These are phyloP conservation scores for Macropis europaea DNA, from an alignment of 2,888 invertebrate species.

Conservation along the genomic window DNA sequence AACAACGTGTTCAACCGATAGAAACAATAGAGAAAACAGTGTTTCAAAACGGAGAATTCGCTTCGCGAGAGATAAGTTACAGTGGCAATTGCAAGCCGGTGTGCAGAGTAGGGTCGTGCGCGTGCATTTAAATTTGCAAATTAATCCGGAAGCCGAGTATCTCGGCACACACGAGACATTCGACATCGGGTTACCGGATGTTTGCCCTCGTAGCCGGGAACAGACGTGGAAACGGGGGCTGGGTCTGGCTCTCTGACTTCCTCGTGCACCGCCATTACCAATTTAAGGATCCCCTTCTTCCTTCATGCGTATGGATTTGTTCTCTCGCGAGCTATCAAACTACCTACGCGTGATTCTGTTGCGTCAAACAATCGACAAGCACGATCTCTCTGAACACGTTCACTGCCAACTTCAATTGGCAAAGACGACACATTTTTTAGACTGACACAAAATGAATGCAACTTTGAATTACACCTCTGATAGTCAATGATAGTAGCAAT, in stretches of 20 bases:
- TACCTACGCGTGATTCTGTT: too few relatives aligned
- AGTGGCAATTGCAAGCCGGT: constrained; percentile 29
- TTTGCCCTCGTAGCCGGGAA: constrained; percentile 45
- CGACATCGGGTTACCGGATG: constrained; percentile 54
- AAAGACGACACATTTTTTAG: too few relatives aligned
- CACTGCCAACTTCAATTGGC: too few relatives aligned
- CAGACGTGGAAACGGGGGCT: constrained; percentile 38
- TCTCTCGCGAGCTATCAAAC: constrained; percentile 41
- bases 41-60: too few relatives aligned
- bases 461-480: too few relatives aligned
- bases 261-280: constrained; percentile 50
- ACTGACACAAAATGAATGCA: too few relatives aligned
- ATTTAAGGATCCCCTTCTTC: constrained; percentile 50
- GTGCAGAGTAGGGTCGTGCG: constrained; percentile 24
- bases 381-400: too few relatives aligned
- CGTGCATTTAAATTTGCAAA: constrained; percentile 59
- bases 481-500: too few relatives aligned
- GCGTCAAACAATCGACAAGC: too few relatives aligned
- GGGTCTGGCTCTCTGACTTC: constrained; percentile 22
- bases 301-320: constrained; percentile 48
- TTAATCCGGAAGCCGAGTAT: constrained; percentile 49
- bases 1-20: too few relatives aligned
- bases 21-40: too few relatives aligned
- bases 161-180: constrained; percentile 54
- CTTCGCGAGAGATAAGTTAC: constrained; percentile 20